These are phyloP conservation scores for Ecliptopera silaceata DNA, from an alignment of 2,888 invertebrate genomes.

Conservation along the genomic window DNA sequence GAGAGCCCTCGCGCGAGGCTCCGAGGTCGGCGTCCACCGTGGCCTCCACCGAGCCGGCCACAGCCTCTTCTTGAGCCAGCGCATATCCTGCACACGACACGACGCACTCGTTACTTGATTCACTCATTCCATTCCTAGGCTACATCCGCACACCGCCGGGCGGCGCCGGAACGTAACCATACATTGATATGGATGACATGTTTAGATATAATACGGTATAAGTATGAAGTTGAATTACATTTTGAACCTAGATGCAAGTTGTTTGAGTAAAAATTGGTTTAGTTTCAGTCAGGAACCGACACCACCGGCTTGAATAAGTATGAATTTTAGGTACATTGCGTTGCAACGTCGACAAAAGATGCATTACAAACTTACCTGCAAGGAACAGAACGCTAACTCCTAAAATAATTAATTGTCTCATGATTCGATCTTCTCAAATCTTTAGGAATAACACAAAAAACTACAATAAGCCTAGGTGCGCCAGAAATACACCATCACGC, in stretches of 20 bases:
- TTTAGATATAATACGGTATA: no score
- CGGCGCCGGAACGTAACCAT: no score
- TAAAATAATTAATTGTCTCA: conserved; percentile 71
- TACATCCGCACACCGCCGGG: no score
- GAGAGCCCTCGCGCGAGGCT: conserved; percentile 92
- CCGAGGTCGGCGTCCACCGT: conserved; percentile 91
- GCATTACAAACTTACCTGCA: conserved; percentile 57
- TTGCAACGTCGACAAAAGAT: conserved; percentile 41
- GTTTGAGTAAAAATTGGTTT: neutral
- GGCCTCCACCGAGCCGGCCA: conserved; percentile 74
- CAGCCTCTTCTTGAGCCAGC: conserved; percentile 38
- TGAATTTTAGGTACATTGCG: conserved; percentile 3
- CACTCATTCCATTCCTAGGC: no score
- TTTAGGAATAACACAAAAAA: neutral
- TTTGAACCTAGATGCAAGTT: no score
- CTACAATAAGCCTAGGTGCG: neutral
- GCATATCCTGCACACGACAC: conserved; percentile 16
- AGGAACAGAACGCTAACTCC: conserved; percentile 65
- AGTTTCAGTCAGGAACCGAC: neutral
- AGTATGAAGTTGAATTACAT: no score
- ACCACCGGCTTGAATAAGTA: neutral
- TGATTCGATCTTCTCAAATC: conserved; percentile 35
- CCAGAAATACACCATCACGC: conserved; percentile 21
- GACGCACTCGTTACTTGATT: no score
- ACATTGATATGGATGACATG: no score